Conservation (phyloP, 2,888 invertebrate species). For the Merodon equestris region DNA sequence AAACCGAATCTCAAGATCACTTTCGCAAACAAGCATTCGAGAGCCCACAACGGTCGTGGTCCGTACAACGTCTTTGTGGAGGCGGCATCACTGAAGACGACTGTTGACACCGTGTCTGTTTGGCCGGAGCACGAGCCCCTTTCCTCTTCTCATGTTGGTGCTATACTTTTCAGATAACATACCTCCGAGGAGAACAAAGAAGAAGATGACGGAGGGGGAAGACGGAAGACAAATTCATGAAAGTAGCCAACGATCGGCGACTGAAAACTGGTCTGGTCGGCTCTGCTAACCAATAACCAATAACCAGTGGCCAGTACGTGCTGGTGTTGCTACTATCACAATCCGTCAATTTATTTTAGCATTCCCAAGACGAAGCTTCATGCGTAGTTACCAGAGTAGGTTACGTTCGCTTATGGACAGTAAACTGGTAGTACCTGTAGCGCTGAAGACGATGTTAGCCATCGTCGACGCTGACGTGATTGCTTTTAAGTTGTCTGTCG, state of each 20-base stretch:
- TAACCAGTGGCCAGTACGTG: slow-evolving; percentile 55
- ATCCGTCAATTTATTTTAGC: slow-evolving; percentile 54
- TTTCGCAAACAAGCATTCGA: not conserved
- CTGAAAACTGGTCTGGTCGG: slow-evolving; percentile 57
- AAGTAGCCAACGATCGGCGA: slow-evolving; percentile 46
- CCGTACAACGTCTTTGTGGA: too few relatives aligned
- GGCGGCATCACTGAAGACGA: too few relatives aligned
- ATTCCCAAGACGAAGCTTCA: slow-evolving; percentile 57
- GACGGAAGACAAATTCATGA: slow-evolving; percentile 42
- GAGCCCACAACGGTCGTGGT: too few relatives aligned
- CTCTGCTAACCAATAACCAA: slow-evolving; percentile 28
- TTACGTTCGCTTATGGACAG: slow-evolving; percentile 4
- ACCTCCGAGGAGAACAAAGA: slow-evolving; percentile 3
- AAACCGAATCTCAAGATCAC: slow-evolving; percentile 45
- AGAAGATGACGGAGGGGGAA: slow-evolving; percentile 12
- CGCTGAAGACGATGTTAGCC: too few relatives aligned
- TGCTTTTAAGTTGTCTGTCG: not conserved
- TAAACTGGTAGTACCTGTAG: not conserved
- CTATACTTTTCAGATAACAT: slow-evolving; percentile 35
- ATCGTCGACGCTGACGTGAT: not conserved
- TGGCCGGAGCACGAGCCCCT: too few relatives aligned
- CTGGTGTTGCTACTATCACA: slow-evolving; percentile 40
- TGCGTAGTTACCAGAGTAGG: too few relatives aligned
- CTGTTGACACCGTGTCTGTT: too few relatives aligned
- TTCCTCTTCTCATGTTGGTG: not conserved